Evolutionary conservation across 2,797 vertebrate species (phyloP), one percentile per base, ranked within the genome.

Genomic region (Champsocephalus esox): DNA sequence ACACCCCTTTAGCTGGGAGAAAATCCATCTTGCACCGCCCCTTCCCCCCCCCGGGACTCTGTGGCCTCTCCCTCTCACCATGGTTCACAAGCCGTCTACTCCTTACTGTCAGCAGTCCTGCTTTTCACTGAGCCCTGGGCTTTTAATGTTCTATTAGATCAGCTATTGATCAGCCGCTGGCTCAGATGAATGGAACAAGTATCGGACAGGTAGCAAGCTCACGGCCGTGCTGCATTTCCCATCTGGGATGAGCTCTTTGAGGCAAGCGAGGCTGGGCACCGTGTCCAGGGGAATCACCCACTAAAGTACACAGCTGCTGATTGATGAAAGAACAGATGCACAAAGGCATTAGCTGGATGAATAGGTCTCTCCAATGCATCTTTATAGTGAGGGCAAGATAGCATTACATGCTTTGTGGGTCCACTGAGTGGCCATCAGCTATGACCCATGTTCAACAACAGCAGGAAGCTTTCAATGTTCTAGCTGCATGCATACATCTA

Each of bases 141-240:
- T 82, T 90, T 91, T 90, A 91, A 88, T 92, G 90, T 92, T 85
- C 89, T 82, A 90, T 92, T 85, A 92, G 87, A 89, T 90, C 78
- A 79, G 70, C 81, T 93, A 93, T 92, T 90, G 92, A 94, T 94
- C 91, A 90, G 79, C 73, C 14, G 8, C 79, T 78, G 87, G 87
- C 91, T 90, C 84, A 72, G 68, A 89, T 89, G 85, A 87, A 90
- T 86, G 66, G 72, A 87, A 91, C 91, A 92, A 91, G 84, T 88
- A 89, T 89, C 5, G 2, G 70, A 75, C 75, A 88, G 88, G 83
- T 89, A 91, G 82, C 64, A 49, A 79, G 78, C 81, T 81, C 74
- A 38, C 58, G 51, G 74, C 83, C 24, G 3, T 49, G 66, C 77
- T 66, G 63, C 68, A 38, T 77, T 58, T 73, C 63, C 77, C 78